These are phyloP conservation scores for Cyprinodon brontotheroides DNA, from an alignment of 2,113 vertebrate species.

Conservation along the genomic window DNA sequence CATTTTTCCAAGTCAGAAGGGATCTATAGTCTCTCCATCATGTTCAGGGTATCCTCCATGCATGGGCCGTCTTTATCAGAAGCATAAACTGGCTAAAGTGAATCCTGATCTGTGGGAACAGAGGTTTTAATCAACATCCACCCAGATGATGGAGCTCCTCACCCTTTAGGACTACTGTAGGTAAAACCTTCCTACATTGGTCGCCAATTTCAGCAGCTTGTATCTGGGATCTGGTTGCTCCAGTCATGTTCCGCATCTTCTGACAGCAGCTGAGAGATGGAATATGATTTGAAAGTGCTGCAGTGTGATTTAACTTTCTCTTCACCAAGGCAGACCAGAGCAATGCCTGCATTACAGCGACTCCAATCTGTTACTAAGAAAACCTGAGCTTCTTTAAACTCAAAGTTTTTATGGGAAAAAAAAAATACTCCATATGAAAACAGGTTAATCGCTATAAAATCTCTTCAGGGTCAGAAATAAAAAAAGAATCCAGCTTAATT, in stretches of 20 bases:
- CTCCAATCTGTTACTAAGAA: too few species aligned
- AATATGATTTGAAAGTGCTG: too few species aligned
- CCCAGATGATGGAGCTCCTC: background rate
- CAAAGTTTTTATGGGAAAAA: background rate
- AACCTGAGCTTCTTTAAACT: background rate
- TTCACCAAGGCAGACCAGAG: background rate
- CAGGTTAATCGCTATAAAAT: constrained; percentile 6
- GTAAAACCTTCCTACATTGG: background rate
- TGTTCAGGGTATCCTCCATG: background rate
- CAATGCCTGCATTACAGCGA: too few species aligned
- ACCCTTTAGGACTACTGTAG: background rate
- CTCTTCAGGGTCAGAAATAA: constrained; percentile 7
- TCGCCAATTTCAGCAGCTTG: background rate
- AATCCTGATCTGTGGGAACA: background rate
- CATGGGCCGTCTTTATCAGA: background rate
- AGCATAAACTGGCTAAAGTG: background rate
- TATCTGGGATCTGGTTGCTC: background rate
- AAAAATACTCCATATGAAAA: background rate
- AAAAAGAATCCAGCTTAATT: constrained; percentile 15
- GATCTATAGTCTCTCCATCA: background rate
- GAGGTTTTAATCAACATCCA: background rate
- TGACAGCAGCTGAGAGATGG: background rate
- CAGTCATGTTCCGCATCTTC: background rate
- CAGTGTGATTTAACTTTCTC: background rate
- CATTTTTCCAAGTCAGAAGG: background rate